A percentile compares a stretch with the other conserved stretches of the same genome.
phyloP scores from a whole-genome alignment of 1,140 invertebrate species.

The Parasteatoda tepidariorum region DNA sequence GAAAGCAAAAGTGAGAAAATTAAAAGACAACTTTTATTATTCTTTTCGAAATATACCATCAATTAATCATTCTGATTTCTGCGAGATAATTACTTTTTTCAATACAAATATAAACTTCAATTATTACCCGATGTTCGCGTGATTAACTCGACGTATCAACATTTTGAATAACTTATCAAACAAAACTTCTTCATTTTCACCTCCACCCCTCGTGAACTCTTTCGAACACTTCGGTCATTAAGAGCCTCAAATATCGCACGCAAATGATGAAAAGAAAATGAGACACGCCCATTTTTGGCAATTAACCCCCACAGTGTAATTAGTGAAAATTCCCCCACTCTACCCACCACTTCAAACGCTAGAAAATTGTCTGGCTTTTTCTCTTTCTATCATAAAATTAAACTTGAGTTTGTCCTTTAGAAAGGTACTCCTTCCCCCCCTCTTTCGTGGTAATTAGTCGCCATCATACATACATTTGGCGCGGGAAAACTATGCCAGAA shows the following conservation, averaged over 20 bases:
- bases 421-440: not conserved
- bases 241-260: constrained; percentile 14
- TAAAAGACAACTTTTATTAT: no score
- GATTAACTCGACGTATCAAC: constrained; percentile 17
- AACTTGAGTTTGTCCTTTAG: constrained; percentile 20
- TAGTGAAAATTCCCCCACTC: not conserved
- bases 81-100: not conserved
- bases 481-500: constrained; percentile 23
- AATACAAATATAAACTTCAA: not conserved
- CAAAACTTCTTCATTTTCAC: not conserved
- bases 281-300: constrained; percentile 31
- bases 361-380: constrained; percentile 32
- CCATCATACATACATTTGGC: constrained; percentile 58
- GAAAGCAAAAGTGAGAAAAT: no score
- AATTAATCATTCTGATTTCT: not conserved
- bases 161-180: constrained; percentile 53
- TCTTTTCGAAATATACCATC: no score
- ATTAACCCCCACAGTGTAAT: constrained; percentile 38
- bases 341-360: not conserved
- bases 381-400: constrained; percentile 2
- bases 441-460: constrained; percentile 31
- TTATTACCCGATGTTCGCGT: not conserved
- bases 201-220: not conserved
- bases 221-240: constrained; percentile 19
- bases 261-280: constrained; percentile 38